A percentile compares a stretch with the other conserved stretches of the same genome.
phyloP scores from a whole-genome alignment of 2,888 invertebrate species.

The Pseudococcus longispinus region DNA sequence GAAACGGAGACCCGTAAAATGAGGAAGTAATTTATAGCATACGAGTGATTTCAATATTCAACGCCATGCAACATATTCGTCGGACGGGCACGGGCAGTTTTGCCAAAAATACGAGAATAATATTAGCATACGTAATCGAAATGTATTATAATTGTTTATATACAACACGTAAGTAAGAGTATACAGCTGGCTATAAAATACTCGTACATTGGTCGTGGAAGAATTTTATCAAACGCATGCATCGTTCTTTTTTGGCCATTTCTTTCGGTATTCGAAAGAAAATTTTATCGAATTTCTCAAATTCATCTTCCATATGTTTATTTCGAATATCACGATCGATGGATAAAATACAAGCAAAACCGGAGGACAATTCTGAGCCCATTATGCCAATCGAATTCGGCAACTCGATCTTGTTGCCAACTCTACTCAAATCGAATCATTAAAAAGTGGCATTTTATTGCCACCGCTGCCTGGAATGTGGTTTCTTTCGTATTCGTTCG shows the following conservation, averaged over 20 bases:
- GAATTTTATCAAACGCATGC: neutral
- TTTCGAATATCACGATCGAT: neutral
- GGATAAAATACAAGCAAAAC: neutral
- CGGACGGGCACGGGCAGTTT: neutral
- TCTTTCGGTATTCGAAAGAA: neutral
- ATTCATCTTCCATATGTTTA: too few species aligned
- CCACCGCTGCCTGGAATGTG: constrained; percentile 46
- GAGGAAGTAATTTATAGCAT: neutral
- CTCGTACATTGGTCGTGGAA: too few species aligned
- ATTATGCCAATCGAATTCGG: constrained; percentile 8
- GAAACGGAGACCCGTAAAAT: neutral
- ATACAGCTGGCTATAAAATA: too few species aligned
- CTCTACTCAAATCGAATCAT: constrained; percentile 29
- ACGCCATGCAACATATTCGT: neutral
- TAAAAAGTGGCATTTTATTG: constrained; percentile 38
- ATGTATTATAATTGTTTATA: neutral
- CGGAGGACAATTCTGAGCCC: neutral
- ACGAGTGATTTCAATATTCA: neutral
- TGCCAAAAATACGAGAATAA: neutral
- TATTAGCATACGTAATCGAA: neutral
- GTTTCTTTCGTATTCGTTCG: constrained; percentile 48
- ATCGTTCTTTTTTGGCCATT: neutral
- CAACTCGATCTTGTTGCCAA: constrained; percentile 12
- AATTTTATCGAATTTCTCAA: too few species aligned
- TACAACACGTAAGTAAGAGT: too few species aligned